Percentiles rank a stretch among this genome's conserved stretches.
phyloP scores from a whole-genome alignment of 2,113 vertebrate genomes.

The Archilochus colubris region DNA sequence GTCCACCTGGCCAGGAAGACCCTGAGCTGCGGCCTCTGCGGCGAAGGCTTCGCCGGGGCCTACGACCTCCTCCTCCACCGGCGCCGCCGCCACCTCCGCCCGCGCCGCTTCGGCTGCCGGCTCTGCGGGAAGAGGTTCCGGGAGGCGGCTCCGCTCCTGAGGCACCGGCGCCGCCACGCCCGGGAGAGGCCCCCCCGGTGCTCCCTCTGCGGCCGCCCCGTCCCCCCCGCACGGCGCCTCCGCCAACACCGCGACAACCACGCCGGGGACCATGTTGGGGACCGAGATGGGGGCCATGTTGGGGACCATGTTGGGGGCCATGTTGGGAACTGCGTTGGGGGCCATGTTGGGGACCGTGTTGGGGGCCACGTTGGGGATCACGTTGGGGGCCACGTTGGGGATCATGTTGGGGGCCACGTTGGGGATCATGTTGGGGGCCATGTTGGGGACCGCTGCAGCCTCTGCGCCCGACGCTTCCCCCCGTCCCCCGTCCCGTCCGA shows the following conservation, averaged over 20 bases:
- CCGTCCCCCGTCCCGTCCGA: constrained; percentile 75
- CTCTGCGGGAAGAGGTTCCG: constrained; percentile 89
- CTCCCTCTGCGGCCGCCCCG: constrained; percentile 79
- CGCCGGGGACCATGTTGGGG: too few relatives aligned
- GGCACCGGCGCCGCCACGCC: constrained; percentile 86
- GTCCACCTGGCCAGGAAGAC: constrained; percentile 74
- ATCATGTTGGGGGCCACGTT: too few relatives aligned
- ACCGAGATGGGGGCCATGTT: too few relatives aligned
- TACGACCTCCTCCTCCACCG: constrained; percentile 76
- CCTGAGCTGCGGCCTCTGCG: constrained; percentile 71
- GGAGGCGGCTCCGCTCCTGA: constrained; percentile 86
- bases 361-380: too few relatives aligned
- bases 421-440: too few relatives aligned
- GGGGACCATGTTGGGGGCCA: too few relatives aligned
- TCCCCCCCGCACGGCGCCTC: constrained; percentile 85
- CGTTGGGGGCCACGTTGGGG: too few relatives aligned
- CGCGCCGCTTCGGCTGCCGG: constrained; percentile 84
- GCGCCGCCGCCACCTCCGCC: constrained; percentile 83
- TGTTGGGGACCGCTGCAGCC: constrained; percentile 71
- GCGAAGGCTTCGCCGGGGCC: constrained; percentile 71
- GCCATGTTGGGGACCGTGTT: too few relatives aligned
- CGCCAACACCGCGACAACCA: constrained; percentile 87
- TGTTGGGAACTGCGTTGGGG: too few relatives aligned
- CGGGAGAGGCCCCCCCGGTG: constrained; percentile 88
- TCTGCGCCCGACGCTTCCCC: constrained; percentile 75